phyloP scores from a whole-genome alignment of 2,113 vertebrate genomes.

The Tragulus kanchil region DNA sequence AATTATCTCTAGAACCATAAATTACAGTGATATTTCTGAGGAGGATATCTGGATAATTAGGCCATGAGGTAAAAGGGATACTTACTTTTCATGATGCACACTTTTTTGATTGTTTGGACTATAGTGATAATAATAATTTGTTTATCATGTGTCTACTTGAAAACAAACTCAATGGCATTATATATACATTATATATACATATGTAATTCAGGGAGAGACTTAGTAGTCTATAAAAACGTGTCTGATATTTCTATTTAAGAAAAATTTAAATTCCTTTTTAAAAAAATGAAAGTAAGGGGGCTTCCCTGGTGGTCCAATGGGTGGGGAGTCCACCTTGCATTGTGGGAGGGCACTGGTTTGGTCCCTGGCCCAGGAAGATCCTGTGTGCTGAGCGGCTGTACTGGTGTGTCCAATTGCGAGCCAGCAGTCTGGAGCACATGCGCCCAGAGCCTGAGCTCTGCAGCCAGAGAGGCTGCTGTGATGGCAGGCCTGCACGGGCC shows the following conservation, averaged over 20 bases:
- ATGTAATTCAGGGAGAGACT: neutral
- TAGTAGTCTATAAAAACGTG: neutral
- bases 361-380: no score
- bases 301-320: no score
- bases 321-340: no score
- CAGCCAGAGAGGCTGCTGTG: no score
- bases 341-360: no score
- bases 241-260: neutral
- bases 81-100: neutral
- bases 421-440: no score
- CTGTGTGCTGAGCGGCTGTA: no score
- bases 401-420: no score
- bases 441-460: no score
- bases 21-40: neutral
- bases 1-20: neutral
- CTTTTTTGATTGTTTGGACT: neutral
- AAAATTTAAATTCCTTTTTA: neutral
- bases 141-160: neutral
- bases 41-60: neutral
- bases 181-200: neutral
- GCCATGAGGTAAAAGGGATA: neutral
- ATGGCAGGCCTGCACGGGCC: no score
- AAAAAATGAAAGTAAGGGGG: neutral
- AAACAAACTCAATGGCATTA: neutral
- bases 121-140: neutral